Evolutionary conservation across 2,888 invertebrate species (phyloP), one percentile per base, ranked within the genome.

Genomic region (Julus scanicus): DNA sequence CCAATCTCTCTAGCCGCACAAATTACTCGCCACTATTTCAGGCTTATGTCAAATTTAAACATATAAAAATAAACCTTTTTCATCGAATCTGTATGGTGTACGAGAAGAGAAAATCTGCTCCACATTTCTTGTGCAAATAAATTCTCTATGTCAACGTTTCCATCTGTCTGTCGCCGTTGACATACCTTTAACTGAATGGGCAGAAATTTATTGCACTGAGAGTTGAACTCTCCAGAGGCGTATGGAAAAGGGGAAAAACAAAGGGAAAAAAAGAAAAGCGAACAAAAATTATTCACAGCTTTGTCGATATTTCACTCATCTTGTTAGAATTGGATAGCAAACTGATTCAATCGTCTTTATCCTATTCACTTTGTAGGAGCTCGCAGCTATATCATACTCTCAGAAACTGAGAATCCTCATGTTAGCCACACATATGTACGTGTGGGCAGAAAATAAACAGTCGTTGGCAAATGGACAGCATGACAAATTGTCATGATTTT

Each of bases 31-130:
- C n/a, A 3, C 63, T 63, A 63, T 63, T 63, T n/a, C 63, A 63
- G 63, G 63, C 63, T 63, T 63, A 63, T n/a, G 63, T 63, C 63
- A 63, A 63, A 63, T 63, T 63, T 63, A 63, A 17, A 63, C 63
- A n/a, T 63, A 63, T 63, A 63, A 63, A 63, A 63, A 63, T 63
- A 63, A 63, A 63, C 63, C 63, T 63, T 63, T 63, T 63, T 63
- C 63, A 17, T 17, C 17, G 63, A 17, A 63, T n/a, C 63, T 5
- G 63, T n/a, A n/a, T n/a, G 63, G 63, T 4, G 6, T 6, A n/a
- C 2, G n/a, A 63, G n/a, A 17, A 63, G n/a, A 63, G 0, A 53
- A n/a, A 8, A 63, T 63, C 63, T 63, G 63, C 63, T 63, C n/a
- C 63, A 63, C 63, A 63, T 63, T 63, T 63, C 63, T 17, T 63